phyloP scores from a whole-genome alignment of 2,888 invertebrate species.

The Leptura quadrifasciata region DNA sequence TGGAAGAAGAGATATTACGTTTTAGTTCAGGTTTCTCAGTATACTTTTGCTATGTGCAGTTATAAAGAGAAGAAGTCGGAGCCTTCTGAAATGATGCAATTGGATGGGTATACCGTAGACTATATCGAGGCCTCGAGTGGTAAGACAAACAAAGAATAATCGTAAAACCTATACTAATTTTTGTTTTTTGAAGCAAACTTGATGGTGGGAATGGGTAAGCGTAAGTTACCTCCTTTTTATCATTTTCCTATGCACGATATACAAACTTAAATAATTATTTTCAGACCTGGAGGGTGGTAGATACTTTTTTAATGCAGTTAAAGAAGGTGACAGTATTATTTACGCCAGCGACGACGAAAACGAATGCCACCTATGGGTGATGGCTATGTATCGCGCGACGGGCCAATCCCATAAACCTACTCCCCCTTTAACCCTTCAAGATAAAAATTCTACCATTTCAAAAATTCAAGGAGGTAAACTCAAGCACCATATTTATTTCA shows the following conservation, averaged over 20 bases:
- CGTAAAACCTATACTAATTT: slow-evolving; percentile 27
- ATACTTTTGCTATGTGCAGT: slow-evolving; percentile 99
- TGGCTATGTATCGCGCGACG: slow-evolving; percentile 99
- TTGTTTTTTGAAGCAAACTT: slow-evolving; percentile 83
- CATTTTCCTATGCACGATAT: slow-evolving; percentile 45
- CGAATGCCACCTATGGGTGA: slow-evolving; percentile 99
- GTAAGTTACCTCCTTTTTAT: slow-evolving; percentile 67
- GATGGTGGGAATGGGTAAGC: slow-evolving; percentile 93
- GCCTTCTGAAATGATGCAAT: slow-evolving; percentile 99
- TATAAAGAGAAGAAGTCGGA: slow-evolving; percentile 99
- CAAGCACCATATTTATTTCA: neutral
- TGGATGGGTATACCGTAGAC: slow-evolving; percentile 99
- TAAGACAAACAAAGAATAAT: slow-evolving; percentile 71
- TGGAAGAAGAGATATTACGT: slow-evolving; percentile 99
- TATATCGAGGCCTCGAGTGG: slow-evolving; percentile 98
- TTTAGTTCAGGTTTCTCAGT: slow-evolving; percentile 98
- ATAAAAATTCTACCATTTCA: slow-evolving; percentile 90
- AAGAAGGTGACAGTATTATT: slow-evolving; percentile 97
- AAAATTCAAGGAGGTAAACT: slow-evolving; percentile 91
- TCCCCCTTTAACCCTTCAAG: slow-evolving; percentile 86
- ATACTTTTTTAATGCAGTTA: slow-evolving; percentile 98
- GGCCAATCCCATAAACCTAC: slow-evolving; percentile 99
- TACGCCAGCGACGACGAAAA: slow-evolving; percentile 98
- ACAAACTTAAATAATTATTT: slow-evolving; percentile 63
- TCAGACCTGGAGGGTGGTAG: slow-evolving; percentile 93